Conservation (phyloP, 2,888 invertebrate genomes). For the Agriopis aurantiaria region DNA sequence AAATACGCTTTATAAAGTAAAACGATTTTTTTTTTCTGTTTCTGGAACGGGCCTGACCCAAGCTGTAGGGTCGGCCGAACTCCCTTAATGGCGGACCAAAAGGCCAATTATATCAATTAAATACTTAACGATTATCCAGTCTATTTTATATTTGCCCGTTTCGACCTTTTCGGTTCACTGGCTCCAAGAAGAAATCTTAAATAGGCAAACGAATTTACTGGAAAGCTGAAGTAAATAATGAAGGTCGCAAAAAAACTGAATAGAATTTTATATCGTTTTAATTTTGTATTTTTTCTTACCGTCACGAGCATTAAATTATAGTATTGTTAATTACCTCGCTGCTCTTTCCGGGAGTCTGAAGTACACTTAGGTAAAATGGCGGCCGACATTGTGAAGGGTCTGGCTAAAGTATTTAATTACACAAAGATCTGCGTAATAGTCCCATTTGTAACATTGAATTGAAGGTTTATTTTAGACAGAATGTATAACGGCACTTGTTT, state of each 20-base stretch:
- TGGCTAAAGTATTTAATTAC: slow-evolving; percentile 74
- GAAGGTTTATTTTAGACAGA: slow-evolving; percentile 16
- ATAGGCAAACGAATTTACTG: slow-evolving; percentile 23
- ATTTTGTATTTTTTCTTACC: slow-evolving; percentile 10
- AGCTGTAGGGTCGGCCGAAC: slow-evolving; percentile 58
- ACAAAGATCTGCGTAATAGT: slow-evolving; percentile 58
- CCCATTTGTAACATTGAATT: slow-evolving; percentile 56
- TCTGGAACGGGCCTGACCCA: slow-evolving; percentile 62
- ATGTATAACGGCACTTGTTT: too few relatives aligned
- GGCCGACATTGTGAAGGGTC: slow-evolving; percentile 52
- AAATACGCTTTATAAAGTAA: slow-evolving; percentile 65
- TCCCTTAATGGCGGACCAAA: slow-evolving; percentile 76
- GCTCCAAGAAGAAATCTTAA: slow-evolving; percentile 21
- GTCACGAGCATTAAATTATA: slow-evolving; percentile 29
- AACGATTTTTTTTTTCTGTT: slow-evolving; percentile 70
- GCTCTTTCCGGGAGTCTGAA: slow-evolving; percentile 29
- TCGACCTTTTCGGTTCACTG: slow-evolving; percentile 26
- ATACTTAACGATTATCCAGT: slow-evolving; percentile 70
- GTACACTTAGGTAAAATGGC: slow-evolving; percentile 25
- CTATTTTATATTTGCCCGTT: slow-evolving; percentile 40
- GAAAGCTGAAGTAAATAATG: slow-evolving; percentile 30
- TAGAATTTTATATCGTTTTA: slow-evolving; percentile 3
- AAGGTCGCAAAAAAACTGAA: neutral
- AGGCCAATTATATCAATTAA: slow-evolving; percentile 84
- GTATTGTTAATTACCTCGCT: slow-evolving; percentile 22